These are phyloP conservation scores for Silurus lanzhouensis DNA, from an alignment of 2,797 vertebrate genomes.

Conservation along the genomic window DNA sequence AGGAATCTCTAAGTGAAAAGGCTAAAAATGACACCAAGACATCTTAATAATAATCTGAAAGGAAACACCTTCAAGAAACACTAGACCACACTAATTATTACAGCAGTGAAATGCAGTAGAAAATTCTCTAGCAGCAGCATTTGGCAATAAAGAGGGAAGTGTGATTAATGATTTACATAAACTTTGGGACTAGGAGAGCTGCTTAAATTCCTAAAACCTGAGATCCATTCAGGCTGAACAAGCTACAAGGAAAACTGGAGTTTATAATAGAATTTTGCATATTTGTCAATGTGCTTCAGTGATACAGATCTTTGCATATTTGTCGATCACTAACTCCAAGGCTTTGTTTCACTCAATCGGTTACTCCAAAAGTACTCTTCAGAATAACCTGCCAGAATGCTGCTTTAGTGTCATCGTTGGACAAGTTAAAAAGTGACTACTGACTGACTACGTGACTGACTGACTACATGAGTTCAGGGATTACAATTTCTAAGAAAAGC, in stretches of 20 bases:
- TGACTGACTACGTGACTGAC: not conserved
- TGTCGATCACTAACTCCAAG: not conserved
- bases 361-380: no score
- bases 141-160: not conserved
- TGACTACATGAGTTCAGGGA: no score
- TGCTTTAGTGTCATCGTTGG: not conserved
- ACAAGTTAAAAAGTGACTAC: not conserved
- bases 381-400: not conserved
- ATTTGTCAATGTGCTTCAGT: not conserved
- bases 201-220: not conserved
- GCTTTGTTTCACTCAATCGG: not conserved
- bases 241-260: not conserved
- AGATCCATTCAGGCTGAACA: conserved; percentile 8
- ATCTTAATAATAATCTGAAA: not conserved
- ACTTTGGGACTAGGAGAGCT: not conserved
- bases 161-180: not conserved
- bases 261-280: not conserved
- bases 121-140: not conserved
- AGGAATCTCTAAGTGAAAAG: not conserved
- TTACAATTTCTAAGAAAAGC: no score
- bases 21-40: not conserved
- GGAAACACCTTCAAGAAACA: not conserved
- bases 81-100: not conserved
- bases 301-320: not conserved
- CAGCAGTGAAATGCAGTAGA: not conserved